These are phyloP conservation scores for Axis porcinus DNA, from an alignment of 2,113 vertebrate genomes.

Conservation along the genomic window DNA sequence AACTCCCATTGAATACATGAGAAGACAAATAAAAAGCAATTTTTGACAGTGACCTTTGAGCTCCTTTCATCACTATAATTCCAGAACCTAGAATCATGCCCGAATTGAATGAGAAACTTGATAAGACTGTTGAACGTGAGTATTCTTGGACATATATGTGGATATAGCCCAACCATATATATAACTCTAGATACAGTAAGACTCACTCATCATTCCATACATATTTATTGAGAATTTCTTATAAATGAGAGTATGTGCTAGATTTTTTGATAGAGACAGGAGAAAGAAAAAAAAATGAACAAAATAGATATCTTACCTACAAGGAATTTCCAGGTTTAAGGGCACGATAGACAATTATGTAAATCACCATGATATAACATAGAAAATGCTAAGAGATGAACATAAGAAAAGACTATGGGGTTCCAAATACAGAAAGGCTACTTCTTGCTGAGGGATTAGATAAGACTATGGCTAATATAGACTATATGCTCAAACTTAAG, in stretches of 20 bases:
- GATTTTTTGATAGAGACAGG: not conserved
- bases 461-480: not conserved
- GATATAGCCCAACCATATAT: not conserved
- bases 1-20: not conserved
- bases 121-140: not conserved
- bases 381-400: not conserved
- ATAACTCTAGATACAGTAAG: not conserved
- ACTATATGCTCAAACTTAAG: not conserved
- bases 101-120: not conserved
- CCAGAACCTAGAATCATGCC: not conserved
- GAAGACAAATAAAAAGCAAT: not conserved
- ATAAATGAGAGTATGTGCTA: not conserved
- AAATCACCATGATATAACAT: not conserved
- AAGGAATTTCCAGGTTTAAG: not conserved
- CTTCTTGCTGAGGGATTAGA: not conserved
- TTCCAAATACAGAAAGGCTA: not conserved
- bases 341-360: not conserved
- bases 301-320: not conserved
- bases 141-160: not conserved
- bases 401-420: not conserved
- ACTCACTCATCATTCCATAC: not conserved
- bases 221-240: not conserved
- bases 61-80: not conserved
- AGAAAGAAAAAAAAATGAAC: not conserved
- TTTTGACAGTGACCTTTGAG: not conserved